phyloP scores from a whole-genome alignment of 1,140 invertebrate genomes.

The Eueides isabella region DNA sequence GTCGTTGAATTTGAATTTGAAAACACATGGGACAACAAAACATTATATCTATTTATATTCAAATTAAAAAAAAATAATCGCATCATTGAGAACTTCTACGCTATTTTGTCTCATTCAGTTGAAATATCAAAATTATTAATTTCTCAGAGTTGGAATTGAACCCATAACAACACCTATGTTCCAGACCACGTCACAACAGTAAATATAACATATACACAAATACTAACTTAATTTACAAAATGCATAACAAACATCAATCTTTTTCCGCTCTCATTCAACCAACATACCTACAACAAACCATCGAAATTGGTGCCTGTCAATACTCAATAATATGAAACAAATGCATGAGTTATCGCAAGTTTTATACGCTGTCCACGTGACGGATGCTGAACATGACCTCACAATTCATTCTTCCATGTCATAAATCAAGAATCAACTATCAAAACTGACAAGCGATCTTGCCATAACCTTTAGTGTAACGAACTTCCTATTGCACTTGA shows the following conservation, averaged over 20 bases:
- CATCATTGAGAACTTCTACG: too few species aligned
- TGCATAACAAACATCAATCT: not conserved
- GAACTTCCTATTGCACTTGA: slow-evolving; percentile 59
- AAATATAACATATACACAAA: too few species aligned
- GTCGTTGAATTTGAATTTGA: too few species aligned
- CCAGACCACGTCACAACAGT: too few species aligned
- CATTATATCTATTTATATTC: too few species aligned
- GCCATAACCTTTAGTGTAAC: slow-evolving; percentile 63
- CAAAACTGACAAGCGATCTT: slow-evolving; percentile 71
- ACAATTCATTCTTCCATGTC: slow-evolving; percentile 64
- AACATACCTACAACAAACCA: slow-evolving; percentile 29
- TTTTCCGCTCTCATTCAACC: slow-evolving; percentile 21
- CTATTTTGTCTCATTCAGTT: too few species aligned
- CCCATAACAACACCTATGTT: too few species aligned
- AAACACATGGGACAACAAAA: too few species aligned
- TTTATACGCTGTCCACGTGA: slow-evolving; percentile 68
- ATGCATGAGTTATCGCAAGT: slow-evolving; percentile 64
- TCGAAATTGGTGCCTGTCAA: slow-evolving; percentile 56
- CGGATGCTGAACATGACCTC: slow-evolving; percentile 72
- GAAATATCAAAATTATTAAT: too few species aligned
- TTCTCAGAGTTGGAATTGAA: too few species aligned
- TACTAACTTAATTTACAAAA: not conserved
- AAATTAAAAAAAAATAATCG: too few species aligned
- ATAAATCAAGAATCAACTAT: slow-evolving; percentile 75
- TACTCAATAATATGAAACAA: slow-evolving; percentile 56